Evolutionary conservation across 2,888 invertebrate species (phyloP).

Genomic region (Campoplex nolae): DNA sequence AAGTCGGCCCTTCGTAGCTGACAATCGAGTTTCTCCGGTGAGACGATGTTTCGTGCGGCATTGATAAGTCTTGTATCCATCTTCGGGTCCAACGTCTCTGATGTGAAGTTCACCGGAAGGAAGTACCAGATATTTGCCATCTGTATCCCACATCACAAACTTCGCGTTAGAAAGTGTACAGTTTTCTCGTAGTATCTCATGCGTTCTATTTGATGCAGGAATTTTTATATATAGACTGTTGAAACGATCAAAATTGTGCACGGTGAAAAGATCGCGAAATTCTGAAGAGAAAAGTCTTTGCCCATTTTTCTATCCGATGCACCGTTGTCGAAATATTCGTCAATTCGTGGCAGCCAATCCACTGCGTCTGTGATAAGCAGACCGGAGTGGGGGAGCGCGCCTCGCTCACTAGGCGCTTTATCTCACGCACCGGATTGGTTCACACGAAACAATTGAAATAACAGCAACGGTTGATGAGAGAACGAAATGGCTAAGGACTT

Average conservation of each 20-base stretch:
- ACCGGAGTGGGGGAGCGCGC: neutral
- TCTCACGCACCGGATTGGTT: neutral
- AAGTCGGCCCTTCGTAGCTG: slow-evolving; percentile 96
- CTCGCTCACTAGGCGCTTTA: neutral
- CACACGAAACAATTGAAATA: neutral
- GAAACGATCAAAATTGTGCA: slow-evolving; percentile 18
- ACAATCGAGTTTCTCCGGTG: slow-evolving; percentile 96
- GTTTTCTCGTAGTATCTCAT: slow-evolving; percentile 37
- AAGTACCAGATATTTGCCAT: slow-evolving; percentile 97
- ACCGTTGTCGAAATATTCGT: neutral
- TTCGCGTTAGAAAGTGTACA: slow-evolving; percentile 40
- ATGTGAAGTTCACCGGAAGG: slow-evolving; percentile 98
- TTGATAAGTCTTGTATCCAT: slow-evolving; percentile 97
- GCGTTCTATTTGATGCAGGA: slow-evolving; percentile 37
- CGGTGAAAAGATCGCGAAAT: neutral
- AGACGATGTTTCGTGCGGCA: slow-evolving; percentile 97
- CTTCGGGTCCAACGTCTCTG: slow-evolving; percentile 97
- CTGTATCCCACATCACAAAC: slow-evolving; percentile 85
- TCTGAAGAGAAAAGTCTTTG: neutral
- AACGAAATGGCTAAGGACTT: neutral
- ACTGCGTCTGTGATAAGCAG: neutral
- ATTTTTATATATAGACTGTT: neutral
- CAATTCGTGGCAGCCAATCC: neutral
- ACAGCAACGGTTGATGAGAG: neutral
- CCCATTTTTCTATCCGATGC: neutral